These are phyloP conservation scores for Lordiphosa collinella DNA, from an alignment of 1,140 invertebrate genomes.

Conservation along the genomic window DNA sequence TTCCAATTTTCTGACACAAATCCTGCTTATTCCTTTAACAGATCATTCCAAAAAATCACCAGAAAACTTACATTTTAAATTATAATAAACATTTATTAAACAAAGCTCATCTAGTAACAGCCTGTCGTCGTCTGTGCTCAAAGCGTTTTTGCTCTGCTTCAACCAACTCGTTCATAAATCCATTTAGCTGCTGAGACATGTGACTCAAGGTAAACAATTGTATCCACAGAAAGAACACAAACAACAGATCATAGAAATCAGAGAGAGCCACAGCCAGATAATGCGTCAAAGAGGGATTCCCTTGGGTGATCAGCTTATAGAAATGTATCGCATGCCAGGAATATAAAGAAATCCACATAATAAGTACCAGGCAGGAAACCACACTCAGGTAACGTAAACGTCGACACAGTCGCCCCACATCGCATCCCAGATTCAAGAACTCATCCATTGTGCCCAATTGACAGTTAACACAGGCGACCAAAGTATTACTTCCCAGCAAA, in stretches of 20 bases:
- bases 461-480: constrained; percentile 18
- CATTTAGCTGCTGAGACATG: constrained; percentile 27
- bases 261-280: constrained; percentile 30
- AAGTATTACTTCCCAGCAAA: constrained; percentile 6
- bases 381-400: constrained; percentile 11
- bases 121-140: not conserved
- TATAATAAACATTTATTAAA: no score
- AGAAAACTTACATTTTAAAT: no score
- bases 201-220: constrained; percentile 16
- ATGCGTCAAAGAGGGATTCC: constrained; percentile 7
- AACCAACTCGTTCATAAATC: constrained; percentile 11
- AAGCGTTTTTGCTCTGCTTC: constrained; percentile 8
- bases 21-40: no score
- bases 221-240: constrained; percentile 24
- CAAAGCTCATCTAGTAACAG: not conserved
- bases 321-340: constrained; percentile 35
- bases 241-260: constrained; percentile 28
- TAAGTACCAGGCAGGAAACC: not conserved
- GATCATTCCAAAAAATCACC: no score
- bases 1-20: no score
- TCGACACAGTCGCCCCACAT: constrained; percentile 10
- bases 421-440: constrained; percentile 13
- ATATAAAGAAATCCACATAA: constrained; percentile 14
- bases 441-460: constrained; percentile 13
- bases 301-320: constrained; percentile 24